Percentiles rank a stretch among this genome's conserved stretches.
These are phyloP conservation scores for Actinemys pallida DNA, from an alignment of 2,113 vertebrate species.

Conservation along the genomic window DNA sequence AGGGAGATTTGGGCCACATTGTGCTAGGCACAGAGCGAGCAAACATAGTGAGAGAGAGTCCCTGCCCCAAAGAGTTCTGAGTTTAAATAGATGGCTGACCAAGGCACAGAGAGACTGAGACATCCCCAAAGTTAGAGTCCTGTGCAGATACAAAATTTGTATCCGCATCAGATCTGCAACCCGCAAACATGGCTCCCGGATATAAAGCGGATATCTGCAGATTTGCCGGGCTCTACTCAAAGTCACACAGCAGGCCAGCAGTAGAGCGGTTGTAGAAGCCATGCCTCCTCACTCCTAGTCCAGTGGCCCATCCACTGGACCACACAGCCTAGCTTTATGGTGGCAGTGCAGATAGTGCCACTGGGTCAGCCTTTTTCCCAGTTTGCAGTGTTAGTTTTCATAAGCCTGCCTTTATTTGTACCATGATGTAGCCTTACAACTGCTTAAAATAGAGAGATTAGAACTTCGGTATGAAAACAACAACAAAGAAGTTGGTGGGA, in stretches of 20 bases:
- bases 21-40: not conserved
- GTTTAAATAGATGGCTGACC: not conserved
- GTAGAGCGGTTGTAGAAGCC: not conserved
- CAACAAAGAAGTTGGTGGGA: not conserved
- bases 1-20: not conserved
- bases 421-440: not conserved
- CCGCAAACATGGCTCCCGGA: too few relatives aligned
- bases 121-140: not conserved
- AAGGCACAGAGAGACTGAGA: not conserved
- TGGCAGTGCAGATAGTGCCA: not conserved
- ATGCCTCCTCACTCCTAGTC: not conserved
- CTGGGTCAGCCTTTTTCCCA: not conserved
- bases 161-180: too few relatives aligned
- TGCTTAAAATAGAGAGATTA: not conserved
- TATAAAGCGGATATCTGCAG: too few relatives aligned
- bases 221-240: too few relatives aligned
- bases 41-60: not conserved
- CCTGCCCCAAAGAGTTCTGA: not conserved
- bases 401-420: not conserved
- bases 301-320: not conserved
- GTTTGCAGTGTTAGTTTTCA: not conserved
- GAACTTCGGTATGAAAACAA: not conserved
- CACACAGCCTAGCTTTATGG: not conserved
- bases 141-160: too few relatives aligned
- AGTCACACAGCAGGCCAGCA: not conserved